phyloP scores from a whole-genome alignment of 1,140 invertebrate genomes.

The Bombus polaris region DNA sequence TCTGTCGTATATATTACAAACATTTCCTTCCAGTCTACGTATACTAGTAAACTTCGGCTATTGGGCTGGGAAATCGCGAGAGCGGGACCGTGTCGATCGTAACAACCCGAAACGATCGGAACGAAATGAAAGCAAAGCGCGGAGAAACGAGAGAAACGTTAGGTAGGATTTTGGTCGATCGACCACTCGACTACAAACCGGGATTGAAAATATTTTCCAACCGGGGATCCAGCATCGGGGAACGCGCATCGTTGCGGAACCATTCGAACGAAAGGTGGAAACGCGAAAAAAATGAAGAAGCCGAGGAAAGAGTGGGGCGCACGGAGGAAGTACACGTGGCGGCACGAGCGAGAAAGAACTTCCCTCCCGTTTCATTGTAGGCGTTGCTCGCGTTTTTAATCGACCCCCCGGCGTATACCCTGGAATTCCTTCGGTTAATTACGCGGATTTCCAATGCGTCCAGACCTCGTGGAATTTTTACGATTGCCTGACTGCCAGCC shows the following conservation, averaged over 20 bases:
- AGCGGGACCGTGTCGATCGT: not conserved
- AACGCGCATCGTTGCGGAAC: not conserved
- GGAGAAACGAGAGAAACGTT: not conserved
- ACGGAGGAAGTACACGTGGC: conserved; percentile 55
- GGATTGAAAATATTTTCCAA: not conserved
- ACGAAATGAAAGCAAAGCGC: not conserved
- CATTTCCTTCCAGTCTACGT: conserved; percentile 25
- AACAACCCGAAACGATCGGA: not conserved
- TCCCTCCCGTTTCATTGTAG: conserved; percentile 62
- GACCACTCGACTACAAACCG: not conserved
- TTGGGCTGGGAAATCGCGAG: conserved; percentile 1
- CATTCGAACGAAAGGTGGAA: conserved; percentile 5
- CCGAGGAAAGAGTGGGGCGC: not conserved
- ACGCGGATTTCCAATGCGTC: conserved; percentile 78
- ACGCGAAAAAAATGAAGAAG: conserved; percentile 30
- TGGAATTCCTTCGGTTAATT: conserved; percentile 81
- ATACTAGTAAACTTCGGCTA: conserved; percentile 16
- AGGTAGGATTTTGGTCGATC: not conserved
- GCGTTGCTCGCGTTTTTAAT: conserved; percentile 80
- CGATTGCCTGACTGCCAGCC: conserved; percentile 67
- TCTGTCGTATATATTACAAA: conserved; percentile 6
- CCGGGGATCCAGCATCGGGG: not conserved
- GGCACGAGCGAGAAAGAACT: conserved; percentile 54
- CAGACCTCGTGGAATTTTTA: conserved; percentile 77
- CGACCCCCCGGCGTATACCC: conserved; percentile 71